phyloP scores from a whole-genome alignment of 2,113 vertebrate genomes.

The Gorsachius goisagi region DNA sequence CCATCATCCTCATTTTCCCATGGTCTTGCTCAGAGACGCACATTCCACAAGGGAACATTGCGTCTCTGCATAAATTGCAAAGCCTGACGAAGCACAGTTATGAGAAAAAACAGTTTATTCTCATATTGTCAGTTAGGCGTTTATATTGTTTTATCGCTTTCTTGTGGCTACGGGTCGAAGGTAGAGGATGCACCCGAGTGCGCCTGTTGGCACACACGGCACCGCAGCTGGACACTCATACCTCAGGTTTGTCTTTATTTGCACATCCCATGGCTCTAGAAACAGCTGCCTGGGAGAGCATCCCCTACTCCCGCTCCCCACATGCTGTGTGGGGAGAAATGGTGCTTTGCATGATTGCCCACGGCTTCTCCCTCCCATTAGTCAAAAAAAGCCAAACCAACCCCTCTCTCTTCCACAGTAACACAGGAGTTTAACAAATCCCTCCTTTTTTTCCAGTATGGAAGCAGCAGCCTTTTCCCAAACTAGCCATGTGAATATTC shows the following conservation, averaged over 20 bases:
- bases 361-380: not conserved
- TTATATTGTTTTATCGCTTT: not conserved
- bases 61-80: not conserved
- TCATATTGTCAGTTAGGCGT: rapidly evolving
- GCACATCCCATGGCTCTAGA: not conserved
- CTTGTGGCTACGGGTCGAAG: not conserved
- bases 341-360: not conserved
- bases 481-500: not conserved
- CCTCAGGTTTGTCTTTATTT: not conserved
- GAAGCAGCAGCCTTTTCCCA: not conserved
- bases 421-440: not conserved
- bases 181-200: rapidly evolving
- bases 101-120: not conserved
- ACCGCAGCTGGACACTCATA: rapidly evolving
- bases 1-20: not conserved
- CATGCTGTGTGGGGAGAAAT: not conserved
- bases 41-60: rapidly evolving
- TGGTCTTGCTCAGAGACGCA: rapidly evolving
- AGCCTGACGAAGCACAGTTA: not conserved
- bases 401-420: not conserved
- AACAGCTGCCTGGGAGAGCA: not conserved
- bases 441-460: rapidly evolving
- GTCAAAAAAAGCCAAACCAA: not conserved
- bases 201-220: rapidly evolving
- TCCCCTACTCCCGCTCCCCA: not conserved